These are phyloP conservation scores for Xenentodon cancila DNA, from an alignment of 2,797 vertebrate species.

Conservation along the genomic window DNA sequence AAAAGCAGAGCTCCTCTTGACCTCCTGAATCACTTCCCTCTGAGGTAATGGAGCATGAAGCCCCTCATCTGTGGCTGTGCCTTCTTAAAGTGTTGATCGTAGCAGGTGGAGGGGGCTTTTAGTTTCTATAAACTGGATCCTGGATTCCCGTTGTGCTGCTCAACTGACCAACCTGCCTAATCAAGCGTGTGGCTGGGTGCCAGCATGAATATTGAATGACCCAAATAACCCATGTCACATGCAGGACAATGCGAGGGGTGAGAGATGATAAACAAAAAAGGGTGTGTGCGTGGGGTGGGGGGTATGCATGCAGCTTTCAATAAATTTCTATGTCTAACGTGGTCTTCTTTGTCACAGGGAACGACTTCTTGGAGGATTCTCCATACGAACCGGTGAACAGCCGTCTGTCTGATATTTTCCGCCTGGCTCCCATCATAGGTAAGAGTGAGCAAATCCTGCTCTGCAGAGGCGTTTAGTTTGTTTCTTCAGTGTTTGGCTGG, in stretches of 20 bases:
- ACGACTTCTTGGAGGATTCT: slow-evolving; percentile 95
- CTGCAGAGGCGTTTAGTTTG: slow-evolving; percentile 7
- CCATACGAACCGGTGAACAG: slow-evolving; percentile 96
- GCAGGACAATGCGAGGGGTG: slow-evolving; percentile 38
- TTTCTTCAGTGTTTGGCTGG: slow-evolving; percentile 1
- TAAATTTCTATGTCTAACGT: neutral
- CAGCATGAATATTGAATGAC: slow-evolving; percentile 73
- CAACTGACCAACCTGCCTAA: slow-evolving; percentile 78
- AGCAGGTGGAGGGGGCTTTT: slow-evolving; percentile 28
- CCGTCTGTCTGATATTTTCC: slow-evolving; percentile 95
- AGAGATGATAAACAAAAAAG: slow-evolving; percentile 44
- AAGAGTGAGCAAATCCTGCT: slow-evolving; percentile 63
- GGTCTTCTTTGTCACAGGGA: slow-evolving; percentile 80
- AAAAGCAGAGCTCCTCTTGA: slow-evolving; percentile 34
- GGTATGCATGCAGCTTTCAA: slow-evolving; percentile 5
- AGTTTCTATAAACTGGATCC: slow-evolving; percentile 40
- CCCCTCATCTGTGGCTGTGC: slow-evolving; percentile 45
- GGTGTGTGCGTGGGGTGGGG: neutral
- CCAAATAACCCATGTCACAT: slow-evolving; percentile 67
- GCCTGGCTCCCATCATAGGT: slow-evolving; percentile 96
- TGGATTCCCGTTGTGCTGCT: slow-evolving; percentile 59
- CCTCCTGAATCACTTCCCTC: slow-evolving; percentile 55
- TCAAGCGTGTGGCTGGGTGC: slow-evolving; percentile 70
- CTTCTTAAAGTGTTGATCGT: slow-evolving; percentile 58
- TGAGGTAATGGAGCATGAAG: slow-evolving; percentile 61